phyloP scores from a whole-genome alignment of 2,888 invertebrate species.

The Ariolimax columbianus region DNA sequence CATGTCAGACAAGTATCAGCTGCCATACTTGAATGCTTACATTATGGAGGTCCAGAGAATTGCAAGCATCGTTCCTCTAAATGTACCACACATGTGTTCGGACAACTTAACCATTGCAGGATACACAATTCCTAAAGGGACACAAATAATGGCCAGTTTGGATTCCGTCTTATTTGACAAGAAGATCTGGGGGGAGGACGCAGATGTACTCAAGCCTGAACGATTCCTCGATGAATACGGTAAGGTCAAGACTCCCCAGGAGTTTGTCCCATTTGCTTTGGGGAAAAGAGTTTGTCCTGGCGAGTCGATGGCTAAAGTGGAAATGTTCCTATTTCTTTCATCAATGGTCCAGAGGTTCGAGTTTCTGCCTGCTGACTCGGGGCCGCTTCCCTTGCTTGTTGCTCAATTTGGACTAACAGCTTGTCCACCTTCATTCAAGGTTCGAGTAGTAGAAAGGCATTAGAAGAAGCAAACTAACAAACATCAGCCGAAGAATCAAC shows the following conservation, averaged over 20 bases:
- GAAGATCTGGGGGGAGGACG: slow-evolving; percentile 59
- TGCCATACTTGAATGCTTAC: slow-evolving; percentile 45
- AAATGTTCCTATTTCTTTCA: slow-evolving; percentile 2
- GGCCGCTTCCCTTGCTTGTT: neutral
- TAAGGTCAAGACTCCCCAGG: slow-evolving; percentile 6
- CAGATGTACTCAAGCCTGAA: slow-evolving; percentile 64
- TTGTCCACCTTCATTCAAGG: neutral
- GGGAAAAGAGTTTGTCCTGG: slow-evolving; percentile 20
- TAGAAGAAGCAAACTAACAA: neutral
- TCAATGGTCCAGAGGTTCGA: slow-evolving; percentile 23
- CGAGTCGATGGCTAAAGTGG: slow-evolving; percentile 23
- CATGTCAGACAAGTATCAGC: slow-evolving; percentile 20
- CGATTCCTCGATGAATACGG: slow-evolving; percentile 61
- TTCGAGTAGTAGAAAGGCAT: neutral
- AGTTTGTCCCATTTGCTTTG: slow-evolving; percentile 32
- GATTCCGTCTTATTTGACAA: slow-evolving; percentile 21
- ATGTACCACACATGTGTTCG: neutral
- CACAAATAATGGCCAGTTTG: neutral
- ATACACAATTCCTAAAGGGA: slow-evolving; percentile 19
- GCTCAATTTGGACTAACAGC: slow-evolving; percentile 1
- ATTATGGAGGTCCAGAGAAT: slow-evolving; percentile 41
- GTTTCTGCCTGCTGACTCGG: neutral
- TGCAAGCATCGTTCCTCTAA: slow-evolving; percentile 40
- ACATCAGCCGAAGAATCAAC: neutral
- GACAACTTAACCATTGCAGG: neutral